These are phyloP conservation scores for Synanthedon tipuliformis DNA, from an alignment of 2,888 invertebrate genomes.

Conservation along the genomic window DNA sequence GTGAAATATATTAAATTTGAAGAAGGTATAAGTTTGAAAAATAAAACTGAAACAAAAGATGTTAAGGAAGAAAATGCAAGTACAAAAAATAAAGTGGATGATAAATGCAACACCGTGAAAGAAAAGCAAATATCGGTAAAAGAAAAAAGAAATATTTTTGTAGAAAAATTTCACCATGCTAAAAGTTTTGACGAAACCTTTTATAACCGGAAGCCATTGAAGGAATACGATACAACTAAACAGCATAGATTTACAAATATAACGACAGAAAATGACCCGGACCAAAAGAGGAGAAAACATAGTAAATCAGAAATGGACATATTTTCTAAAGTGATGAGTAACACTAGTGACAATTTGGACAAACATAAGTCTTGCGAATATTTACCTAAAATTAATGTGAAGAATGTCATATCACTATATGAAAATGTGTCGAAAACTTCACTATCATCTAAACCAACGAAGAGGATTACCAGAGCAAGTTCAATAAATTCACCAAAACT, in stretches of 20 bases:
- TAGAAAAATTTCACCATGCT: conserved; percentile 19
- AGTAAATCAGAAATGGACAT: conserved; percentile 65
- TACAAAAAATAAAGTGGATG: neutral
- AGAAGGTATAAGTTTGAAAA: neutral
- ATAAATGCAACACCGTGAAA: neutral
- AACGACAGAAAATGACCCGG: conserved; percentile 17
- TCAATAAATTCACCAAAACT: conserved; percentile 27
- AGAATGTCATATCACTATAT: conserved; percentile 52
- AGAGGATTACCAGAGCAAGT: conserved; percentile 21
- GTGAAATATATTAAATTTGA: neutral
- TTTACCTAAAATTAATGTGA: conserved; percentile 54
- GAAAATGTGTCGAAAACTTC: conserved; percentile 48
- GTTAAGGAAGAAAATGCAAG: neutral
- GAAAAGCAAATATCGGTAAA: conserved; percentile 8
- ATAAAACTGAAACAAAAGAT: neutral
- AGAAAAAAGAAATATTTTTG: conserved; percentile 32
- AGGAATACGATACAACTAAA: conserved; percentile 10
- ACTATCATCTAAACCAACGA: conserved; percentile 19
- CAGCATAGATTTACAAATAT: conserved; percentile 13
- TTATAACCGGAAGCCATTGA: conserved; percentile 11
- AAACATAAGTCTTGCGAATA: conserved; percentile 59
- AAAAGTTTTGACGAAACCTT: conserved; percentile 26
- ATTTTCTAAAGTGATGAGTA: conserved; percentile 41
- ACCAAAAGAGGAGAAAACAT: conserved; percentile 14
- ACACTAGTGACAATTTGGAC: conserved; percentile 33